Conservation (phyloP, 2,888 invertebrate genomes). For the Himalopsyche kuldschensis region DNA sequence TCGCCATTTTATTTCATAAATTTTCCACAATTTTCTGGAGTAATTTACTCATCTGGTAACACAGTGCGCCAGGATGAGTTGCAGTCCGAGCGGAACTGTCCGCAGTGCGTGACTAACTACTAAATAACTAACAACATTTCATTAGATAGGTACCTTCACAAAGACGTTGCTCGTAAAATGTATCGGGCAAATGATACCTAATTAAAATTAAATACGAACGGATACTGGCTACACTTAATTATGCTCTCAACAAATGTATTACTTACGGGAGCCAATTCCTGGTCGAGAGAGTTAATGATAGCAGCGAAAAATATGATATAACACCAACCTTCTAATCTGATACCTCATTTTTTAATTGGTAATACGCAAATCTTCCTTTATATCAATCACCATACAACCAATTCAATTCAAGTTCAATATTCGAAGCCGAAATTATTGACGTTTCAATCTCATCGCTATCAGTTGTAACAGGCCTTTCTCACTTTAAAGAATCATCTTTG, state of each 20-base stretch:
- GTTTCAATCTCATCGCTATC: too few species aligned
- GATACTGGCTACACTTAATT: constrained; percentile 17
- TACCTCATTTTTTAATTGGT: too few species aligned
- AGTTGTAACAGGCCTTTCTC: too few species aligned
- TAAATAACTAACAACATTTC: constrained; percentile 15
- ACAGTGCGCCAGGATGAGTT: background rate
- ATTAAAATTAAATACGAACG: constrained; percentile 22
- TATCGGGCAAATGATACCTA: constrained; percentile 14
- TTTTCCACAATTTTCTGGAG: background rate
- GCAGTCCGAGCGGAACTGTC: background rate
- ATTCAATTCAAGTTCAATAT: too few species aligned
- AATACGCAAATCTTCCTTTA: too few species aligned
- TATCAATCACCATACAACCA: too few species aligned
- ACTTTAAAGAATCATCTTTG: too few species aligned
- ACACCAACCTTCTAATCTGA: too few species aligned
- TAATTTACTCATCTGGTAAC: background rate
- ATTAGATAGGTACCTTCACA: background rate
- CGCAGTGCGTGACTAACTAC: constrained; percentile 8
- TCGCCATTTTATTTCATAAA: too few species aligned
- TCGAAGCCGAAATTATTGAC: too few species aligned
- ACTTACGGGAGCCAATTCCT: background rate
- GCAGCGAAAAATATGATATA: too few species aligned
- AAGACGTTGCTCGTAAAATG: constrained; percentile 10
- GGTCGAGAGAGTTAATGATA: background rate
- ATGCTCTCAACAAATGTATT: constrained; percentile 11